Base-by-base conservation (phyloP, 2,113 vertebrate species). In the Pseudorasbora parva region DNA sequence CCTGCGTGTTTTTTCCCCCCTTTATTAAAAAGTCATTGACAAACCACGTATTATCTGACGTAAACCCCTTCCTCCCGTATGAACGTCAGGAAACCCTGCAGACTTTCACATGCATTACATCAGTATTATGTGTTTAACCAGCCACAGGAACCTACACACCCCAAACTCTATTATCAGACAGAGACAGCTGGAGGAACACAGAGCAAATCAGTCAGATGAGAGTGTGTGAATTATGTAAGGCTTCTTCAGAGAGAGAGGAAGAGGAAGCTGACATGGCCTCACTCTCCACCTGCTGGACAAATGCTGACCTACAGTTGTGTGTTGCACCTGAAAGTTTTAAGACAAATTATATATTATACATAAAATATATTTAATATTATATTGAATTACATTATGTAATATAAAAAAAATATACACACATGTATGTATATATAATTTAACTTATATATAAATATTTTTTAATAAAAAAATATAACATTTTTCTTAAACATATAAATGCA, bases 211-310 rank as follows among this genome's bases (percentile, higher is more conserved):
- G 77, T 8, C 47, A 57, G 21, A 45, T 45, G 49, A 25, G 17
- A 57, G 78, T 56, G 33, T 56, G n/a, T 14, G n/a, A 25, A 5
- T 71, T 54, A 82, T 30, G 57, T 57, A 37, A 57, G 51, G 51
- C 25, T 74, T 62, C 54, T 62, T 59, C 45, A 45, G 45, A 60
- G 25, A 66, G 8, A 30, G 30, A 30, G 30, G 30, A 30, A 30
- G 30, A 84, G 51, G 45, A 27, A n/a, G 19, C 56, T 41, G 11
- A 5, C 43, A 27, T 21, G 19, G 17, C 4, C 6, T 57, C 30
- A 15, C 27, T 30, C 27, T 4, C 68, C 59, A 56, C 54, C 85
- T 62, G 72, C 75, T 80, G 68, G 77, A 57, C 78, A 74, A 21
- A n/a, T 14, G 37, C 30, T 79, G 30, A 81, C 57, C n/a, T 37